phyloP scores from a whole-genome alignment of 2,888 invertebrate species.

The Spodoptera exigua region DNA sequence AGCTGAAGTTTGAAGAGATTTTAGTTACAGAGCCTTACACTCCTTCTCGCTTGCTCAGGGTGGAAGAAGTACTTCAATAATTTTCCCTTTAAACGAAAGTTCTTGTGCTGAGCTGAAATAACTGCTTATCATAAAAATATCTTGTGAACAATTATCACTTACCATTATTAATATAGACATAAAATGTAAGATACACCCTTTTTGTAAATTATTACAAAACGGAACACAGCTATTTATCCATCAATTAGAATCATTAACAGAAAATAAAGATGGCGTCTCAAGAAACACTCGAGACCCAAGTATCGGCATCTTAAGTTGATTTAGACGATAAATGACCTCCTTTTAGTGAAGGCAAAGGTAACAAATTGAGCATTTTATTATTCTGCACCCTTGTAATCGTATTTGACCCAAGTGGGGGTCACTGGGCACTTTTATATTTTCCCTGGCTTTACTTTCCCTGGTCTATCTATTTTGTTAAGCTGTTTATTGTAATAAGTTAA shows the following conservation, averaged over 20 bases:
- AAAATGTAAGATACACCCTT: too few species aligned
- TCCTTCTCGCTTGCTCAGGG: too few species aligned
- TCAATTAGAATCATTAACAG: conserved; percentile 22
- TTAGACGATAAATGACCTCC: conserved; percentile 71
- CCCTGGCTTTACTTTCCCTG: conserved; percentile 24
- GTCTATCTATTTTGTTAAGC: conserved; percentile 34
- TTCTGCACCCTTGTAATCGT: conserved; percentile 79
- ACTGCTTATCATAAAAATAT: too few species aligned
- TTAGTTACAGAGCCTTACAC: too few species aligned
- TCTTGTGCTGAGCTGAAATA: too few species aligned
- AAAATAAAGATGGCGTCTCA: conserved; percentile 41
- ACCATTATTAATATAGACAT: too few species aligned
- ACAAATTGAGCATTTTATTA: conserved; percentile 84
- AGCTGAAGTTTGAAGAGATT: too few species aligned
- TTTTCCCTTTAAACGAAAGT: too few species aligned
- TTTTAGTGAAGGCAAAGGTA: conserved; percentile 73
- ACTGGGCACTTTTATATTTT: conserved; percentile 61
- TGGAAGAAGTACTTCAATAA: too few species aligned
- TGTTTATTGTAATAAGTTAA: conserved; percentile 24
- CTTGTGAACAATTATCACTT: too few species aligned
- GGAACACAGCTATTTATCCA: conserved; percentile 2
- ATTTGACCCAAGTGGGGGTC: conserved; percentile 68
- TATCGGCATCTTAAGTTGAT: conserved; percentile 66
- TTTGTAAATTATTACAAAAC: neutral
- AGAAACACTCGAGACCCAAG: conserved; percentile 52